Conservation (phyloP, 2,888 invertebrate species). For the Drosophila diplacantha region DNA sequence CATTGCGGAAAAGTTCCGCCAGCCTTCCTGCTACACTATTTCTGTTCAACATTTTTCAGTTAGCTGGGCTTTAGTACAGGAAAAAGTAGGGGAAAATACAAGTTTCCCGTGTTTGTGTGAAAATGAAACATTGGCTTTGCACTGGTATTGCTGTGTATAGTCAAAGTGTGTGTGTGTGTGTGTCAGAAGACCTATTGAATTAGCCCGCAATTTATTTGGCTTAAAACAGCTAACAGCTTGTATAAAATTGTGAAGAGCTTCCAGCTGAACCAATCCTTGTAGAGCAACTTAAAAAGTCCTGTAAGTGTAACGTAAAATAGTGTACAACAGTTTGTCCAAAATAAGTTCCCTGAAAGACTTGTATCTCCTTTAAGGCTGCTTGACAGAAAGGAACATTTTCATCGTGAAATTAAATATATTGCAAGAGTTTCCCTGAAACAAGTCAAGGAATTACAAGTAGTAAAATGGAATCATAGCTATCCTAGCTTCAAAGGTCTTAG, state of each 20-base stretch:
- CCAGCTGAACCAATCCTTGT: conserved; percentile 26
- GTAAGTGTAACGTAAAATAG: not conserved
- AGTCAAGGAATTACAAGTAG: not conserved
- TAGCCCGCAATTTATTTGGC: conserved; percentile 37
- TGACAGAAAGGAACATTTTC: not conserved
- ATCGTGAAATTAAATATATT: not conserved
- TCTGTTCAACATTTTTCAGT: conserved; percentile 42
- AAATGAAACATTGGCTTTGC: conserved; percentile 40
- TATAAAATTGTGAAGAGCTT: conserved; percentile 29
- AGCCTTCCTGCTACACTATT: conserved; percentile 33
- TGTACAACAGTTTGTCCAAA: not conserved
- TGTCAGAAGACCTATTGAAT: conserved; percentile 49
- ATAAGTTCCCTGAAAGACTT: conserved; percentile 7
- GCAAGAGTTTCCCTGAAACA: conserved; percentile 15
- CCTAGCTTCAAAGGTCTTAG: conserved; percentile 1
- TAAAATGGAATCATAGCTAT: not conserved
- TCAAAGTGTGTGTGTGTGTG: conserved; percentile 13
- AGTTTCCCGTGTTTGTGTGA: conserved; percentile 38
- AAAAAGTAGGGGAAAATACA: conserved; percentile 38
- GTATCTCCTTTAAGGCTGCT: not conserved
- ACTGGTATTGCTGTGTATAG: conserved; percentile 17
- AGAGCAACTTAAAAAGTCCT: not conserved
- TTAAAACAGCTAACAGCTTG: conserved; percentile 35
- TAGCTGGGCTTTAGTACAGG: conserved; percentile 35
- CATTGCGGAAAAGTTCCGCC: conserved; percentile 62